Conservation (phyloP, 2,888 invertebrate species). For the Cheilosia vulpina region DNA sequence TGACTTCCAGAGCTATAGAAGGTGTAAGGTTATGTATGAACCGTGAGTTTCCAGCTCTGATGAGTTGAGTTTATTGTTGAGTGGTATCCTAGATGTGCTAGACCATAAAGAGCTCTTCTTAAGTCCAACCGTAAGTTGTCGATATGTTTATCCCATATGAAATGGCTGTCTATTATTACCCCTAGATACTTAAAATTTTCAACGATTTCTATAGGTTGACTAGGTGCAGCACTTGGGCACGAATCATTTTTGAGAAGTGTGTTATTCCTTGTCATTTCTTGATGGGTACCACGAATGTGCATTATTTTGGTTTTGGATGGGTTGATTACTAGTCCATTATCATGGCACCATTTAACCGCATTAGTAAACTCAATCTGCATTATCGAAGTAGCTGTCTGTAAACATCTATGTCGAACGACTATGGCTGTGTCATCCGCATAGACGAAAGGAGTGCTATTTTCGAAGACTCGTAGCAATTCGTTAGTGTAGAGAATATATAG, state of each 20-base stretch:
- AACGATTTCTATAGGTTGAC: conserved; percentile 4
- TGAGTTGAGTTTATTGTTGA: conserved; percentile 10
- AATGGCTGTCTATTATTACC: conserved; percentile 3
- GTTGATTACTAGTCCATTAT: conserved; percentile 11
- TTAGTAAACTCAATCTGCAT: conserved; percentile 6
- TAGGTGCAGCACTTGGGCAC: not conserved
- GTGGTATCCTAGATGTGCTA: conserved; percentile 1
- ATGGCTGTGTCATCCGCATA: conserved; percentile 15
- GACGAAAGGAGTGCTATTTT: not conserved
- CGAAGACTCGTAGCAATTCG: not conserved
- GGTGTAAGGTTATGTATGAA: not conserved
- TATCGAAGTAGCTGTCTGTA: conserved; percentile 11
- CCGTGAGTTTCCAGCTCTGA: not conserved
- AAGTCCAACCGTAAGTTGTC: not conserved
- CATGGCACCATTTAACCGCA: conserved; percentile 8
- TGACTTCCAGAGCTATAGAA: not conserved
- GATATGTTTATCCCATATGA: conserved; percentile 1
- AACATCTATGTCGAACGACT: not conserved
- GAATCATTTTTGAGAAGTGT: not conserved
- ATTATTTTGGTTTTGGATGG: conserved; percentile 13
- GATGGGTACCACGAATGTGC: conserved; percentile 7
- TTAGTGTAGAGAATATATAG: conserved; percentile 23
- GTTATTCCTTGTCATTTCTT: not conserved
- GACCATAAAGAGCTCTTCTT: conserved; percentile 10
- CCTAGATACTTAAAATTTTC: conserved; percentile 13